Evolutionary conservation across 1,140 invertebrate genomes (phyloP), one percentile per base, ranked within the genome.

Genomic region (Eciton burchellii): DNA sequence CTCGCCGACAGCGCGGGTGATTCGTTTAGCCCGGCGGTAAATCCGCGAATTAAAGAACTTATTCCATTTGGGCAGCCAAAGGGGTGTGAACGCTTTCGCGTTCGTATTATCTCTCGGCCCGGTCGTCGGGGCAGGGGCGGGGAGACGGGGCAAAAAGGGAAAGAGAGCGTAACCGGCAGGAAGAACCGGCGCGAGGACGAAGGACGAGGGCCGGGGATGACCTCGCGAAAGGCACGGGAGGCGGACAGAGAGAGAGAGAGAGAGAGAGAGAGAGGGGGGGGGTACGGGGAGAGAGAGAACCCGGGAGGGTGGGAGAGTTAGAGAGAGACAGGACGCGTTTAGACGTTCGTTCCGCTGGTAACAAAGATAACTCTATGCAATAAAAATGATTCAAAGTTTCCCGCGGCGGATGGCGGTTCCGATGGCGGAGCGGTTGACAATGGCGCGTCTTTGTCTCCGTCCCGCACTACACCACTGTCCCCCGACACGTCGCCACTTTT

Each of bases 371-470:
- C 93, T 94, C 93, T 93, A 93, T 94, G 93, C 93, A 94, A 94
- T 94, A 94, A 94, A 94, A 94, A 94, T 94, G 93, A 94, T 94
- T 94, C 93, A 94, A 94, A 94, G 93, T 94, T 94, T 94, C 93
- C 93, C 93, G 93, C 93, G 91, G 93, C 91, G 93, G 93, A 93
- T 93, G 93, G 92, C 90, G 92, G 93, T 94, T 94, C 93, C 93
- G 93, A 94, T 94, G 93, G 92, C 90, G 91, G 91, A 93, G 91
- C 91, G 91, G 92, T 93, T 94, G 93, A 94, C 93, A 94, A 94
- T 94, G 91, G 93, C 90, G 91, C 92, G 92, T 94, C 93, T 94
- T 94, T 94, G 93, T 94, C 92, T 93, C 91, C 92, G 83, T 89
- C 76, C 81, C 90, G 63, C 52, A 76, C 88, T 83, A 26, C 52